Percentiles rank a stretch among this genome's conserved stretches.
Conservation (phyloP, 2,797 vertebrate genomes). For the Rhinichthys osculus region DNA sequence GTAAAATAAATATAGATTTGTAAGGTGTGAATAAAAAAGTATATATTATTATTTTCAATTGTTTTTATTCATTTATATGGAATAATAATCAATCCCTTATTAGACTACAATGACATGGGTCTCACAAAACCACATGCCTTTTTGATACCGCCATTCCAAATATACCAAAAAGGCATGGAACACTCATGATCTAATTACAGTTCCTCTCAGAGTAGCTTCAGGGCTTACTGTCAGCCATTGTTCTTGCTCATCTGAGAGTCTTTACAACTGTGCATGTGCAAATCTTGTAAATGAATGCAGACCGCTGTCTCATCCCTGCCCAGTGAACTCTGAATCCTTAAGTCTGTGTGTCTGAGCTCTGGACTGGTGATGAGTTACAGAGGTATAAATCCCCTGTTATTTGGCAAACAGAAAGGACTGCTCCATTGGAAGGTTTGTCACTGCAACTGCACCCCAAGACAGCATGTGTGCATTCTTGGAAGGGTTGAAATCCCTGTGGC, state of each 20-base stretch:
- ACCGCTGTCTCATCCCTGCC: conserved; percentile 37
- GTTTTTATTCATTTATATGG: background rate
- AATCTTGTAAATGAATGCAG: conserved; percentile 43
- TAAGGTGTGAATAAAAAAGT: background rate
- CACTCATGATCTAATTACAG: conserved; percentile 50
- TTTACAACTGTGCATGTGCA: conserved; percentile 31
- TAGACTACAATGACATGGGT: background rate
- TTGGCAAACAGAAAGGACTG: conserved; percentile 33
- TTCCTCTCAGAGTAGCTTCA: conserved; percentile 21
- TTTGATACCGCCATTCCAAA: conserved; percentile 31
- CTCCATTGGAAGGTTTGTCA: conserved; percentile 51
- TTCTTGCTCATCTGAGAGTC: conserved; percentile 43
- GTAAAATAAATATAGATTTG: background rate
- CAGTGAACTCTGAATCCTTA: conserved; percentile 39
- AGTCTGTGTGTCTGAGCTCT: conserved; percentile 50
- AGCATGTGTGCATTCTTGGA: conserved; percentile 59
- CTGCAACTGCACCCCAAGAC: conserved; percentile 46
- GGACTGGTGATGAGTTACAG: conserved; percentile 56
- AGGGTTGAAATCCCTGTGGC: conserved; percentile 61
- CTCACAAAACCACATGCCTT: conserved; percentile 35
- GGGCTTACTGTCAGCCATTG: conserved; percentile 43
- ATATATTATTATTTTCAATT: background rate
- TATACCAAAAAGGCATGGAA: conserved; percentile 30
- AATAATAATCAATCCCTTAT: conserved; percentile 3
- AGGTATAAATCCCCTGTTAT: conserved; percentile 52